A percentile compares a stretch with the other conserved stretches of the same genome.
Evolutionary conservation across 2,888 invertebrate genomes (phyloP).

Genomic region (Sinhomidia bicolor): DNA sequence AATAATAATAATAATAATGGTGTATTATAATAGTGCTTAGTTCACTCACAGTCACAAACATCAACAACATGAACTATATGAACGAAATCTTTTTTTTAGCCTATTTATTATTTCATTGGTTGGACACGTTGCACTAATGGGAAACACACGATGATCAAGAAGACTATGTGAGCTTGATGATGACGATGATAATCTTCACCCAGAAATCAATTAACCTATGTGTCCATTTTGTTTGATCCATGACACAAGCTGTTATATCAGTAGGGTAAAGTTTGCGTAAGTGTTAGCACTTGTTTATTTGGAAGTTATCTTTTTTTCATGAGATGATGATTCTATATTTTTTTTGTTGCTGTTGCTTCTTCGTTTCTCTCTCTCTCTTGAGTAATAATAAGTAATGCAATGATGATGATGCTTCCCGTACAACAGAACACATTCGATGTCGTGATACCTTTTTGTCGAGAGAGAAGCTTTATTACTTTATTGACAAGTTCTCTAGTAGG

Average conservation of each 20-base stretch:
- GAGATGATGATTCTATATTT: slow-evolving; percentile 26
- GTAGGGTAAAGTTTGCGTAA: slow-evolving; percentile 40
- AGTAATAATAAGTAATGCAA: not conserved
- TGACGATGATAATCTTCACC: no score
- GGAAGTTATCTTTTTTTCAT: slow-evolving; percentile 45
- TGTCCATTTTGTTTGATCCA: slow-evolving; percentile 44
- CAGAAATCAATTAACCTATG: slow-evolving; percentile 65
- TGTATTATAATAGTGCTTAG: not conserved
- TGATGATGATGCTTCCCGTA: slow-evolving; percentile 6
- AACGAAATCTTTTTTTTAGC: not conserved
- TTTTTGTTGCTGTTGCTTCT: no score
- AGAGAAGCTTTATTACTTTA: slow-evolving; percentile 43
- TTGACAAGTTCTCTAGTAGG: slow-evolving; percentile 43
- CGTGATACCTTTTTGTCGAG: not conserved
- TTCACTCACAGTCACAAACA: no score
- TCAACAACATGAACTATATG: no score
- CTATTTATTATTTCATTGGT: slow-evolving; percentile 12
- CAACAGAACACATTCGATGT: not conserved
- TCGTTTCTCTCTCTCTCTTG: not conserved
- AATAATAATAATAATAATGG: no score
- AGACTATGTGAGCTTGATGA: not conserved
- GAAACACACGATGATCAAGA: slow-evolving; percentile 25
- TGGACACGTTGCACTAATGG: slow-evolving; percentile 45
- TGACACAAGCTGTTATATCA: slow-evolving; percentile 43
- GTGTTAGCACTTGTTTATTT: slow-evolving; percentile 42